These are phyloP conservation scores for Telenomus remus DNA, from an alignment of 1,140 invertebrate genomes.

Conservation along the genomic window DNA sequence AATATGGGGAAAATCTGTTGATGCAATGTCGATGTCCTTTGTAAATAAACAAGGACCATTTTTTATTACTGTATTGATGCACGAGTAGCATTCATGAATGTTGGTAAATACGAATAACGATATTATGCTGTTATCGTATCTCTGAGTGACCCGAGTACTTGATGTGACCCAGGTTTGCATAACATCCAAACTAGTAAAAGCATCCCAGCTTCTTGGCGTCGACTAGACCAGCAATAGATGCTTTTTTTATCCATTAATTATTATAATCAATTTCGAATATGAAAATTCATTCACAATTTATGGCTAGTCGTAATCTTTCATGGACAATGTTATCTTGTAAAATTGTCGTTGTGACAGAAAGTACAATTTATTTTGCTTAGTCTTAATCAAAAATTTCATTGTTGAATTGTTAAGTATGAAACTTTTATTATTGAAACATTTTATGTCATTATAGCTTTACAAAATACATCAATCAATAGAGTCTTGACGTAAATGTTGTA, in stretches of 20 bases:
- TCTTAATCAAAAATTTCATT: too few species aligned
- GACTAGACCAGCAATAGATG: conserved; percentile 39
- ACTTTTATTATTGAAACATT: too few species aligned
- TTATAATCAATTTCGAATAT: background rate
- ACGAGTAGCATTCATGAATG: conserved; percentile 39
- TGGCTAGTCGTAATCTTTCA: too few species aligned
- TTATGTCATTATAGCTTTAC: too few species aligned
- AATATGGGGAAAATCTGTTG: background rate
- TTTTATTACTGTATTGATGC: conserved; percentile 20
- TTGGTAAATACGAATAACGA: conserved; percentile 62
- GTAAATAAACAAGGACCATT: conserved; percentile 12
- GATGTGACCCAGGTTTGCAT: conserved; percentile 65
- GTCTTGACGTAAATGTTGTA: too few species aligned
- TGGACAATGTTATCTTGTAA: too few species aligned
- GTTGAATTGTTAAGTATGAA: too few species aligned
- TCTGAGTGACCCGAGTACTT: conserved; percentile 60
- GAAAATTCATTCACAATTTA: too few species aligned
- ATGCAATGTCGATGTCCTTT: conserved; percentile 2
- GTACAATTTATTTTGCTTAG: too few species aligned
- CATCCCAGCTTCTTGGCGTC: conserved; percentile 53
- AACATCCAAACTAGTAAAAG: conserved; percentile 57
- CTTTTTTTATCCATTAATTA: too few species aligned
- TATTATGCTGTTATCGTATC: conserved; percentile 63
- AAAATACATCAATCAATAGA: too few species aligned
- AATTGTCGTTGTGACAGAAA: too few species aligned